A percentile compares a stretch with the other conserved stretches of the same genome.
These are phyloP conservation scores for Mus spretus DNA, from an alignment of 2,797 vertebrate genomes.

Conservation along the genomic window DNA sequence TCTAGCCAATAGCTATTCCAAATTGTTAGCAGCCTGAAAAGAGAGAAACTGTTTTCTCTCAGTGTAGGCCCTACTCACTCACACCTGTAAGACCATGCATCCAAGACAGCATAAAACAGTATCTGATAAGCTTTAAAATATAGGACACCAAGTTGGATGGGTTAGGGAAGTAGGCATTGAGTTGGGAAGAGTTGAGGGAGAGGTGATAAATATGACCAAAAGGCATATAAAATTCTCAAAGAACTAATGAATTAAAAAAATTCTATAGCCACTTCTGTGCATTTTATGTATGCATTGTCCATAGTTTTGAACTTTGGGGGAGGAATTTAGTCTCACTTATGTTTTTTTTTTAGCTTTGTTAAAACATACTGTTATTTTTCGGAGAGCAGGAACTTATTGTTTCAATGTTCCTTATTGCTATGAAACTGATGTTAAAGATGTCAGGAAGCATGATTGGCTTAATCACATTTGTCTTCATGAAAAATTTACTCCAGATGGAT, in stretches of 20 bases:
- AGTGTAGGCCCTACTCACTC: not conserved
- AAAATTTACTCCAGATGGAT: not conserved
- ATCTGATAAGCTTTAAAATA: not conserved
- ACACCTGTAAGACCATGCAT: not conserved
- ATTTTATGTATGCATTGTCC: not conserved
- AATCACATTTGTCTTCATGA: conserved; percentile 2
- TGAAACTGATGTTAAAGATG: not conserved
- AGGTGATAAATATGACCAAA: not conserved
- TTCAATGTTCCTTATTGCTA: not conserved
- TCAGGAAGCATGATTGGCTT: not conserved
- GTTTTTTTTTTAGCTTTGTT: conserved; percentile 45
- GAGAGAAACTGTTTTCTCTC: not conserved
- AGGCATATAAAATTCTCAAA: not conserved
- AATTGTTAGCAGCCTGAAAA: not conserved
- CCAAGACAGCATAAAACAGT: not conserved
- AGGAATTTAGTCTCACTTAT: not conserved
- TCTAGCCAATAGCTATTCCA: not conserved
- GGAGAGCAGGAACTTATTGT: not conserved
- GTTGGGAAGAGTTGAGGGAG: not conserved
- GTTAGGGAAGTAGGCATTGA: not conserved
- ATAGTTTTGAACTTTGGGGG: not conserved
- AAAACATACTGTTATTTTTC: not conserved
- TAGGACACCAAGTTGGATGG: not conserved
- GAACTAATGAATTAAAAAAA: not conserved
- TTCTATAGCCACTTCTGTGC: not conserved